These are phyloP conservation scores for Pristionchus mayeri DNA, from an alignment of 2,888 invertebrate genomes.

Conservation along the genomic window DNA sequence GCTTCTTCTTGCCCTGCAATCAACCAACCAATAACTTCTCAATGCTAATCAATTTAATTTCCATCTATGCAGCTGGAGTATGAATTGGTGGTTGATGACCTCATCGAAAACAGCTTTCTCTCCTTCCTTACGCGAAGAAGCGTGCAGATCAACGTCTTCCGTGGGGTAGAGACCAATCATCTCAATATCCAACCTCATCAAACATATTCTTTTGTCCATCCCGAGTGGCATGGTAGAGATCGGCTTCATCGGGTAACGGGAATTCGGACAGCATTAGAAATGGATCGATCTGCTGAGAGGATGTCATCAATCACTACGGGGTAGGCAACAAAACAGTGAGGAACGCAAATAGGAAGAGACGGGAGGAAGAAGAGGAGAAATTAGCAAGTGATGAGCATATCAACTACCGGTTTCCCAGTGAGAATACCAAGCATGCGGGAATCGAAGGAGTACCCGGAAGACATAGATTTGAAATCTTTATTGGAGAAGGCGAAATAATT, in stretches of 20 bases:
- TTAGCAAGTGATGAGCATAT: background rate
- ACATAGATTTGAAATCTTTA: conserved; percentile 23
- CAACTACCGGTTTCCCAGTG: background rate
- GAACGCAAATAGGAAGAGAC: background rate
- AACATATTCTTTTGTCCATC: background rate
- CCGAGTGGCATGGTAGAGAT: background rate
- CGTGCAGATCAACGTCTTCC: background rate
- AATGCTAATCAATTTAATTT: background rate
- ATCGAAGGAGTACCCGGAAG: background rate
- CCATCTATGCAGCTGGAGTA: too few species aligned
- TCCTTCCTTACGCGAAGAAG: background rate
- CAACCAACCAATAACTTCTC: background rate
- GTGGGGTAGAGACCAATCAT: conserved; percentile 17
- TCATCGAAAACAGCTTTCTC: conserved; percentile 23
- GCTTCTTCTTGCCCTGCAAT: background rate
- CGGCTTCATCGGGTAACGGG: background rate
- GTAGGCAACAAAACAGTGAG: background rate
- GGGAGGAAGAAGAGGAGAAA: background rate
- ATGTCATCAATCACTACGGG: background rate
- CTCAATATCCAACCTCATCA: conserved; percentile 33
- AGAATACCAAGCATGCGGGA: background rate
- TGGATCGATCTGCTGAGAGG: background rate
- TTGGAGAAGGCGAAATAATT: background rate
- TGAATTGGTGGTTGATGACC: background rate
- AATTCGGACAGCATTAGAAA: background rate